Percentiles rank a stretch among this genome's conserved stretches.
phyloP scores from a whole-genome alignment of 2,888 invertebrate genomes.

The Carpatolechia fugitivella region DNA sequence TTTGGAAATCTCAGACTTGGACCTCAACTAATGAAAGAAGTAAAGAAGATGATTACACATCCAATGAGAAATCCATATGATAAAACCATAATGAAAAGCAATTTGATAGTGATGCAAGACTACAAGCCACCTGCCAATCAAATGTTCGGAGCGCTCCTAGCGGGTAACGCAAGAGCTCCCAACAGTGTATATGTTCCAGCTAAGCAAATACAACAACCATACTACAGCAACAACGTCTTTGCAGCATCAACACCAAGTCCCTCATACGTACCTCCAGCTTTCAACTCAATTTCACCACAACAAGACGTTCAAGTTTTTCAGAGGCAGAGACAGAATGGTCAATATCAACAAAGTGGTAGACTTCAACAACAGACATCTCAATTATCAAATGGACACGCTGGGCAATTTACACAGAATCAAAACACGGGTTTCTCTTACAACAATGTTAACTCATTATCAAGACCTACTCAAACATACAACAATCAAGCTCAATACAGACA shows the following conservation, averaged over 20 bases:
- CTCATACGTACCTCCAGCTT: slow-evolving; percentile 47
- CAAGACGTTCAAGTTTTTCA: slow-evolving; percentile 47
- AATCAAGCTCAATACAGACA: slow-evolving; percentile 35
- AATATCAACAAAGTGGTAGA: slow-evolving; percentile 37
- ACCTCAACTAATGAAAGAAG: slow-evolving; percentile 77
- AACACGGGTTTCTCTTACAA: slow-evolving; percentile 26
- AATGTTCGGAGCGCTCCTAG: slow-evolving; percentile 51
- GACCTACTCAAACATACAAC: slow-evolving; percentile 35
- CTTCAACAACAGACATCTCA: slow-evolving; percentile 12
- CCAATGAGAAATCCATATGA: slow-evolving; percentile 69
- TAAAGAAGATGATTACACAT: slow-evolving; percentile 78
- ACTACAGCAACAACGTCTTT: slow-evolving; percentile 41
- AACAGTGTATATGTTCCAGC: slow-evolving; percentile 54
- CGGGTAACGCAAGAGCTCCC: slow-evolving; percentile 49
- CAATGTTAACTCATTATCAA: slow-evolving; percentile 30
- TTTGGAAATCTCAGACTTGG: slow-evolving; percentile 70
- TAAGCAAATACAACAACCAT: slow-evolving; percentile 49
- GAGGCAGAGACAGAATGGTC: slow-evolving; percentile 47
- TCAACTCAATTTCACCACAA: slow-evolving; percentile 37
- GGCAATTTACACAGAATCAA: slow-evolving; percentile 34
- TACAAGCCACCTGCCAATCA: slow-evolving; percentile 67
- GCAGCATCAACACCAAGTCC: slow-evolving; percentile 62
- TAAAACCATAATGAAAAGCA: slow-evolving; percentile 50
- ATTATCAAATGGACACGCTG: slow-evolving; percentile 37
- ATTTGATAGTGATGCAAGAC: slow-evolving; percentile 64